Percentiles rank a stretch among this genome's conserved stretches.
phyloP scores from a whole-genome alignment of 2,888 invertebrate genomes.

The Nudaria mundana region DNA sequence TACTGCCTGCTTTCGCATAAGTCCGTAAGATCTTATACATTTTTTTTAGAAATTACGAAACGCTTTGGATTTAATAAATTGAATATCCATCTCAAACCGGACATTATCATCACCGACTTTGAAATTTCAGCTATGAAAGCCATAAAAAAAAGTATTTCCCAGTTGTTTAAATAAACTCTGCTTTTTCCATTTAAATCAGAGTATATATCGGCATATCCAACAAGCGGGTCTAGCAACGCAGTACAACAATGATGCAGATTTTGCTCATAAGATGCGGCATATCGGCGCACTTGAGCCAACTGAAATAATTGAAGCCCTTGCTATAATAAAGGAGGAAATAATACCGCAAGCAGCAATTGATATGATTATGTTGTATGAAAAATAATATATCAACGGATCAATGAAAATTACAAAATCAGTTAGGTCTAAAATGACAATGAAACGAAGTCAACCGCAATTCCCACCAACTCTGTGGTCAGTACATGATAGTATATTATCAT shows the following conservation, averaged over 20 bases:
- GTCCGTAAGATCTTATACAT: conserved; percentile 1
- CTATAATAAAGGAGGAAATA: neutral
- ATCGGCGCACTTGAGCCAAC: neutral
- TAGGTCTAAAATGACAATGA: conserved; percentile 2
- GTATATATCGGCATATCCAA: conserved; percentile 1
- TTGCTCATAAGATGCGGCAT: conserved; percentile 3
- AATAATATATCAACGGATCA: conserved; percentile 1
- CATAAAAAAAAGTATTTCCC: neutral
- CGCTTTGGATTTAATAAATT: neutral
- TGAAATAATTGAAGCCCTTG: neutral
- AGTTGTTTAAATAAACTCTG: neutral
- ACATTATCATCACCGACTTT: neutral
- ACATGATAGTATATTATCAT: neutral
- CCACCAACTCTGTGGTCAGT: conserved; percentile 1
- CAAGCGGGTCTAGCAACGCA: neutral
- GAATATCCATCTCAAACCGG: neutral
- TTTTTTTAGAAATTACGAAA: conserved; percentile 5
- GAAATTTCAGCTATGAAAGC: neutral
- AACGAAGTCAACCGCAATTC: neutral
- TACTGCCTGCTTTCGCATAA: conserved; percentile 7
- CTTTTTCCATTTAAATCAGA: neutral
- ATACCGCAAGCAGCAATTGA: neutral
- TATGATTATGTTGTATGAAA: neutral
- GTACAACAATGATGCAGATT: conserved; percentile 1
- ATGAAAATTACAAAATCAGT: conserved; percentile 2